Percentiles rank a stretch among this genome's conserved stretches.
phyloP scores from a whole-genome alignment of 2,797 vertebrate genomes.

The Esox masquinongy region DNA sequence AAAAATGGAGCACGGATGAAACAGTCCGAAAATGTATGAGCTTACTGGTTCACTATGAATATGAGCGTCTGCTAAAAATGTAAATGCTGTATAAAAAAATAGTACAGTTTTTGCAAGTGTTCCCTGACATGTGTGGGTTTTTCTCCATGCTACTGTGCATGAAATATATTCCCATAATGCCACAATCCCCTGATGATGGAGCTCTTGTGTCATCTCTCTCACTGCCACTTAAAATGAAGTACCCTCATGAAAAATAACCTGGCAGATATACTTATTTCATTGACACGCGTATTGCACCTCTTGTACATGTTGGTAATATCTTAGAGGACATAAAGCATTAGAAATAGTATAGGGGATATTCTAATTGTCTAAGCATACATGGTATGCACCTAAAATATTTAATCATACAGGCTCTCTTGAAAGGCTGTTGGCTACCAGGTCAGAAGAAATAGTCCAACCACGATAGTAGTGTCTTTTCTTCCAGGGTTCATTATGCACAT shows the following conservation, averaged over 20 bases:
- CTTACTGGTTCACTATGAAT: no score
- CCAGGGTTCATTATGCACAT: neutral
- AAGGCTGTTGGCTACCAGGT: neutral
- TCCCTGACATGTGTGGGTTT: no score
- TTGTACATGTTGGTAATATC: neutral
- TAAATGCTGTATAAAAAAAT: no score
- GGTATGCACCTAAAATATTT: neutral
- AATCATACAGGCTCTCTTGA: neutral
- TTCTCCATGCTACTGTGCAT: neutral
- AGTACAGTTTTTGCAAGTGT: no score
- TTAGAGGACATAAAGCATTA: neutral
- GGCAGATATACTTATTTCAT: constrained; percentile 12
- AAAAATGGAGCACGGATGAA: constrained; percentile 31
- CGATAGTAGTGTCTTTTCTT: neutral
- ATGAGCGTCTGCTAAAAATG: no score
- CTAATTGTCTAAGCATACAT: neutral
- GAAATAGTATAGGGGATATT: neutral
- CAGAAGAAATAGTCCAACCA: neutral
- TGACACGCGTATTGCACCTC: constrained; percentile 2
- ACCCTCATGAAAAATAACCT: constrained; percentile 9
- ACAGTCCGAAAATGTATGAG: no score
- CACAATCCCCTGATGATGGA: constrained; percentile 37
- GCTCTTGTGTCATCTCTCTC: constrained; percentile 31
- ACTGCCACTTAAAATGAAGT: constrained; percentile 39
- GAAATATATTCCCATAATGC: constrained; percentile 51